Conservation (phyloP, 2,888 invertebrate genomes). For the Hydraecia micacea region DNA sequence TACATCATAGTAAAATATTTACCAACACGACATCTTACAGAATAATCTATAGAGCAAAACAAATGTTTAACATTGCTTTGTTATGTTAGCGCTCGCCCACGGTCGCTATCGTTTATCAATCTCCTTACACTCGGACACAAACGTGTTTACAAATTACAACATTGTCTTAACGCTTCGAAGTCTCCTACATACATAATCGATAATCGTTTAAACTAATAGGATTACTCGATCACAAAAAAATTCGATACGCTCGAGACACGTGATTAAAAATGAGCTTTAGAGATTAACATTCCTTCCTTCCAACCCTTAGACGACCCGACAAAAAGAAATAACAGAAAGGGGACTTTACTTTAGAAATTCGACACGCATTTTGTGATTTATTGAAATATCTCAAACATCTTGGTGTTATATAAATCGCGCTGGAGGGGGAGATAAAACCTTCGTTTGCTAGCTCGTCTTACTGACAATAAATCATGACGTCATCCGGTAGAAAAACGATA, state of each 20-base stretch:
- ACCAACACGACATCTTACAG: constrained; percentile 75
- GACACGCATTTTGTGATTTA: constrained; percentile 89
- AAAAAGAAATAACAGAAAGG: constrained; percentile 79
- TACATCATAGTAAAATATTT: constrained; percentile 75
- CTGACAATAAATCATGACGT: constrained; percentile 86
- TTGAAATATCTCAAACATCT: constrained; percentile 87
- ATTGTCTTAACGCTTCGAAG: constrained; percentile 67
- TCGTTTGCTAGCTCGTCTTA: constrained; percentile 84
- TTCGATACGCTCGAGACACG: constrained; percentile 74
- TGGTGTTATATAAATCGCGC: constrained; percentile 85
- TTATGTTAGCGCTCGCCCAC: constrained; percentile 78
- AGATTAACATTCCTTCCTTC: constrained; percentile 86
- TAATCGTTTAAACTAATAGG: constrained; percentile 70
- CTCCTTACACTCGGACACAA: constrained; percentile 73
- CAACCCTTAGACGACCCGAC: constrained; percentile 75
- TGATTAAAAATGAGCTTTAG: constrained; percentile 78
- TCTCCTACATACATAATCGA: constrained; percentile 65
- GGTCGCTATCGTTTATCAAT: constrained; percentile 78
- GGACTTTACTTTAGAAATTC: constrained; percentile 85
- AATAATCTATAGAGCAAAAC: constrained; percentile 82
- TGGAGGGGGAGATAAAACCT: constrained; percentile 85
- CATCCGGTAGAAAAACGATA: constrained; percentile 84
- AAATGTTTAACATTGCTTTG: constrained; percentile 81
- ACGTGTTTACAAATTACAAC: constrained; percentile 71
- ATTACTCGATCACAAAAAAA: constrained; percentile 73